Evolutionary conservation across 2,113 vertebrate species (phyloP), one percentile per base, ranked within the genome.

Genomic region (Nettapus auritus): DNA sequence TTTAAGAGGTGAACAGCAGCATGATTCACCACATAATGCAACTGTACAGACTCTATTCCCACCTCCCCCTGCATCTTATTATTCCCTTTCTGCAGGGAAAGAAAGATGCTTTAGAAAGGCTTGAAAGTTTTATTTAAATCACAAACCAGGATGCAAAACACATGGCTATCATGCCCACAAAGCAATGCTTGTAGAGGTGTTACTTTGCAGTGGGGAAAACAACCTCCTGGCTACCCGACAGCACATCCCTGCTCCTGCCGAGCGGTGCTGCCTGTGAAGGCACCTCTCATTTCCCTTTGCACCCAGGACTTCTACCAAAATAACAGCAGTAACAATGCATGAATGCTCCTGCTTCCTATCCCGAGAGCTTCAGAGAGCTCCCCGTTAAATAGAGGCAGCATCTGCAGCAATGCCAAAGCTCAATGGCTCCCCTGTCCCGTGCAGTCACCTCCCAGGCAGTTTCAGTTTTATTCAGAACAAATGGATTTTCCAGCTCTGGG

Each of bases 131-230:
- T 36, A 33, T 0, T 21, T 53, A 79, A 63, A 70, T 52, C 21
- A 22, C 4, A 22, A 91, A 63, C 13, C 31, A 42, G 28, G 3
- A 19, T 11, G 46, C 9, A 53, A 57, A 53, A 48, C 8, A 34
- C 0, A 3, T n/a, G 1, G 55, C 53, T 46, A 5, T 14, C 7
- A 6, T 31, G n/a, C 8, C 40, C n/a, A 33, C 13, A 62, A 66
- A 86, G 48, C 55, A 69, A n/a, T 2, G 42, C 31, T 21, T 57
- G 63, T 48, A 57, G 29, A 55, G 48, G 18, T 5, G 18, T 34
- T 21, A 2, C 63, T 28, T n/a, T 29, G 3, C 73, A 52, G 11
- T 4, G 12, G 40, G 17, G 26, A 75, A 53, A 82, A 6, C 18
- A 44, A 11, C 34, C 3, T 3, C 38, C 38, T 6, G 25, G 50